Evolutionary conservation across 2,888 invertebrate genomes (phyloP).

Genomic region (Himalopsyche tibetana): DNA sequence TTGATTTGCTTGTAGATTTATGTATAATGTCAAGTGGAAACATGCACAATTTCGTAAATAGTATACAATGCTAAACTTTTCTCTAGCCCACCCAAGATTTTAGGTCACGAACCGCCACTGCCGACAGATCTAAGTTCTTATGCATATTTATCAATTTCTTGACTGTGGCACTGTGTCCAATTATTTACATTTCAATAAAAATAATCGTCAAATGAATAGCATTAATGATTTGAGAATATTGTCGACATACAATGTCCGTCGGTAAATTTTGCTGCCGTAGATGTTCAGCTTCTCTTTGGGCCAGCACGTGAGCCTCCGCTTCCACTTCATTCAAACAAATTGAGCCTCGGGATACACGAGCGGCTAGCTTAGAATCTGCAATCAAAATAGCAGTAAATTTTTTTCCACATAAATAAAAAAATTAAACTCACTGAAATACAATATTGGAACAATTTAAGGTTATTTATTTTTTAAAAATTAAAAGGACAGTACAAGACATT

Average conservation of each 20-base stretch:
- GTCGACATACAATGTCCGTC: conserved; percentile 50
- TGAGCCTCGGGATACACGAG: conserved; percentile 62
- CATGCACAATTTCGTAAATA: no score
- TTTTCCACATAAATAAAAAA: neutral
- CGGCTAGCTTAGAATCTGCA: neutral
- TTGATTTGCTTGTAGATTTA: no score
- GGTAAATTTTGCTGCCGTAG: conserved; percentile 65
- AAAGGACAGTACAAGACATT: no score
- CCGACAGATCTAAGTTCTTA: no score
- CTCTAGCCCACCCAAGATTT: no score
- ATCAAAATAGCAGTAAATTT: neutral
- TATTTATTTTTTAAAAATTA: neutral
- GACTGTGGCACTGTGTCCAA: neutral
- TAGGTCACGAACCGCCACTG: no score
- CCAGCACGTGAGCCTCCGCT: conserved; percentile 71
- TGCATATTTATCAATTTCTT: no score
- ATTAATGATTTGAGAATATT: conserved; percentile 29
- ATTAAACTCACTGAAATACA: neutral
- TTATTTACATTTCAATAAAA: neutral
- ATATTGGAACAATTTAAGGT: neutral
- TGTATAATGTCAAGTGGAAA: no score
- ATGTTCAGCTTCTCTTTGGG: conserved; percentile 70
- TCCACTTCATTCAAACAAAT: conserved; percentile 73
- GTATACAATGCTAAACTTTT: no score
- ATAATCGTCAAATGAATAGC: neutral